Evolutionary conservation across 2,797 vertebrate genomes (phyloP), one percentile per base, ranked within the genome.

Genomic region (Sphaeramia orbicularis): DNA sequence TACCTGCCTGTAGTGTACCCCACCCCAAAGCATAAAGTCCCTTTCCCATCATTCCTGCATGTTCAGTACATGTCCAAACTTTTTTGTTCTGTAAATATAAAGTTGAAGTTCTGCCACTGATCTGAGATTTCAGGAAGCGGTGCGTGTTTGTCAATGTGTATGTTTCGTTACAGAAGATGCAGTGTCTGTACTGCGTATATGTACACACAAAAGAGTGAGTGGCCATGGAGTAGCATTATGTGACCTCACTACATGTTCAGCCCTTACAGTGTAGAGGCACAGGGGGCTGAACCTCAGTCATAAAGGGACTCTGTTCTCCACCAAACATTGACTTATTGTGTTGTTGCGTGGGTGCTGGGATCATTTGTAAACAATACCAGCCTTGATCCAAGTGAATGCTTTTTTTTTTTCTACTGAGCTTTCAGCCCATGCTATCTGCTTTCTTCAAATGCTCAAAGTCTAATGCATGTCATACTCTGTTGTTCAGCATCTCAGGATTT

Each of bases 281-380:
- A 69, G 75, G 47, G 73, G 79, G 74, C 77, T 74, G 79, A 78
- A 75, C 65, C 60, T 74, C 27, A 4, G 32, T 69, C 68, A 91
- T 86, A 92, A 93, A 90, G 80, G 53, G 73, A 50, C 76, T 82
- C 80, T 93, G 88, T 91, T 92, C 86, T 86, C 66, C 21, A 62
- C 64, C 48, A 81, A 86, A 89, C 87, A 89, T 93, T 90, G 83
- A 85, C 85, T 84, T 90, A 87, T 89, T 92, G 90, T 93, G 73
- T 87, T 84, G 80, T 78, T 86, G 81, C 66, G 81, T 89, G 75
- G 85, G 87, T 19, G 37, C 73, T 48, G 45, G 87, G 76, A 91
- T 89, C 79, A 87, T 90, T 89, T 87, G 87, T 92, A 90, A 91
- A 94, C 92, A 93, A 92, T 91, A 77, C 71, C 72, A 62, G 85